Percentiles rank a stretch among this genome's conserved stretches.
These are phyloP conservation scores for Lasioglossum baleicum DNA, from an alignment of 1,140 invertebrate genomes.

Conservation along the genomic window DNA sequence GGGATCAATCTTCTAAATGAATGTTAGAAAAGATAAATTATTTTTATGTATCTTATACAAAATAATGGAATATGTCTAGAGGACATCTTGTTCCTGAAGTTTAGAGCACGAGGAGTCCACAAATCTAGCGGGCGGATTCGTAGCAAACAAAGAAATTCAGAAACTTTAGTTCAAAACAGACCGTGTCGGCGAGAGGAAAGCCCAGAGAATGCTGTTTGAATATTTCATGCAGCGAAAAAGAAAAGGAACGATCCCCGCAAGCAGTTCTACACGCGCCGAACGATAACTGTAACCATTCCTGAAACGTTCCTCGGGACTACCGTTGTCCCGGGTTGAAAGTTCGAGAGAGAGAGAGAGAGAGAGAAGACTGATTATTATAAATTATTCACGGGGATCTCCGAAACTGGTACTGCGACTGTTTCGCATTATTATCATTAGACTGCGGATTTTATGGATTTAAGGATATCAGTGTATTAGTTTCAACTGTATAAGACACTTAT, in stretches of 20 bases:
- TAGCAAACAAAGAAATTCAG: background rate
- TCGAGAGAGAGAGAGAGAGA: no score
- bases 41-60: no score
- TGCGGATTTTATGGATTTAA: no score
- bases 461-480: no score
- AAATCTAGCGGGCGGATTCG: background rate
- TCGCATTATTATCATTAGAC: constrained; percentile 21
- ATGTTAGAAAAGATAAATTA: no score
- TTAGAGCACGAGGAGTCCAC: background rate
- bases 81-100: background rate
- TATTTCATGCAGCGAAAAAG: constrained; percentile 8
- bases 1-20: no score
- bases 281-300: constrained; percentile 11
- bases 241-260: background rate
- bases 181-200: background rate
- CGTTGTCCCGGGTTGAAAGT: background rate
- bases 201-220: background rate
- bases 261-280: background rate
- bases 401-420: background rate
- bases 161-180: background rate
- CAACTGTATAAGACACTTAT: no score
- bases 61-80: no score
- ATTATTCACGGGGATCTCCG: constrained; percentile 5
- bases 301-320: background rate
- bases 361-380: constrained; percentile 7